A percentile compares a stretch with the other conserved stretches of the same genome.
Conservation (phyloP, 2,113 vertebrate species). For the Trichechus manatus region DNA sequence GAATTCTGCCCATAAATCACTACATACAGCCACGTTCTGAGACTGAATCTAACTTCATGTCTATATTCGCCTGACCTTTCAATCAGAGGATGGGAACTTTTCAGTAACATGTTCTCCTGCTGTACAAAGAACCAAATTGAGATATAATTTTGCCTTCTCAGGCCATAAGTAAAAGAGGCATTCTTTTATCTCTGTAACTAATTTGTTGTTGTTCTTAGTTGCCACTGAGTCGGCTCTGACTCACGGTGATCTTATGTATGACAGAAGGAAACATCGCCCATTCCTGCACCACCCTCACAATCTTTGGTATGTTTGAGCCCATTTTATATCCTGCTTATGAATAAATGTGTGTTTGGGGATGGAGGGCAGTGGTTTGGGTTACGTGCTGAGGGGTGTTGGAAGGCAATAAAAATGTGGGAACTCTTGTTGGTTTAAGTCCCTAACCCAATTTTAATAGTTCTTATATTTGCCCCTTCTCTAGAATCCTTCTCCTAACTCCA, state of each 20-base stretch:
- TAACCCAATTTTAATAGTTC: neutral
- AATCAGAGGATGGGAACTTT: conserved; percentile 52
- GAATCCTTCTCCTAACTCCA: neutral
- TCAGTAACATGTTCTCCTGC: conserved; percentile 11
- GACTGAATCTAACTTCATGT: neutral
- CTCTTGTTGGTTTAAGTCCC: neutral
- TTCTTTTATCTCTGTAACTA: conserved; percentile 33
- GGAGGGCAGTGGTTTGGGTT: neutral
- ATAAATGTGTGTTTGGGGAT: neutral
- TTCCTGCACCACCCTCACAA: neutral
- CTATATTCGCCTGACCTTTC: conserved; percentile 43
- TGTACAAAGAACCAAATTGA: neutral
- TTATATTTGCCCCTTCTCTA: neutral
- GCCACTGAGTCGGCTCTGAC: neutral
- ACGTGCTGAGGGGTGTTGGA: neutral
- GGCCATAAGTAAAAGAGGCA: neutral
- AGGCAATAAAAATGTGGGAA: neutral
- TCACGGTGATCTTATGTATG: neutral
- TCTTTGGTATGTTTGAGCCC: neutral
- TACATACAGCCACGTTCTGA: conserved; percentile 8
- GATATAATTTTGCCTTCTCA: conserved; percentile 53
- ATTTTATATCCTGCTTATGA: conserved; percentile 4
- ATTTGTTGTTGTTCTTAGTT: neutral
- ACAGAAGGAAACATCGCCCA: neutral
- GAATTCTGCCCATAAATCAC: conserved; percentile 73